Evolutionary conservation across 2,113 vertebrate genomes (phyloP).

Genomic region (Gila orcuttii): DNA sequence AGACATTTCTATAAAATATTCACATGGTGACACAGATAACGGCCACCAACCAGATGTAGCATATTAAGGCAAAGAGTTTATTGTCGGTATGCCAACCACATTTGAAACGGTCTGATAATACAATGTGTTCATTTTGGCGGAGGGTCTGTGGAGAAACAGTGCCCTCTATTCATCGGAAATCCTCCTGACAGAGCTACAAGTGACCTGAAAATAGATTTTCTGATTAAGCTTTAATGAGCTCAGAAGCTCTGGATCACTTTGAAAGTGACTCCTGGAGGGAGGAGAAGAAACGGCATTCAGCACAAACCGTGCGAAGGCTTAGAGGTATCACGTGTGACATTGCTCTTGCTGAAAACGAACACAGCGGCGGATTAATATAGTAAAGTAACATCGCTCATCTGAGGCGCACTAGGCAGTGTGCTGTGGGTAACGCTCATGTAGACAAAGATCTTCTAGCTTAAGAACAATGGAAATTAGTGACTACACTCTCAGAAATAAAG

Average conservation of each 20-base stretch:
- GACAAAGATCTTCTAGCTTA: neutral
- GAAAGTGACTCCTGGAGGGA: conserved; percentile 70
- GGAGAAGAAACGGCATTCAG: conserved; percentile 20
- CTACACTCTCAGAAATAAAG: no score
- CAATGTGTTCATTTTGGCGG: conserved; percentile 34
- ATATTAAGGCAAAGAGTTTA: neutral
- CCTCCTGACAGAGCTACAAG: conserved; percentile 76
- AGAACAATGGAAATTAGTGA: neutral
- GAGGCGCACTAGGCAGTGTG: neutral
- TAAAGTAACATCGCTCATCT: neutral
- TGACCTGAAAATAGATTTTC: conserved; percentile 82
- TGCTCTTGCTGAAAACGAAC: neutral
- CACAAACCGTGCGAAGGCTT: neutral
- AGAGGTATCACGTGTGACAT: neutral
- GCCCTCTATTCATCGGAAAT: conserved; percentile 69
- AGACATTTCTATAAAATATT: conserved; percentile 12
- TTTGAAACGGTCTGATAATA: conserved; percentile 36
- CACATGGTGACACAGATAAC: conserved; percentile 18
- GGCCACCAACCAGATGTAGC: neutral
- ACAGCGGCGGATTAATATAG: neutral
- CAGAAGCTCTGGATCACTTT: conserved; percentile 72
- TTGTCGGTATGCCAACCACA: conserved; percentile 34
- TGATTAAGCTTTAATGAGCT: conserved; percentile 83
- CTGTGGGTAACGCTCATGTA: neutral
- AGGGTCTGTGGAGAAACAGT: conserved; percentile 56